Percentiles rank a stretch among this genome's conserved stretches.
Evolutionary conservation across 2,797 vertebrate species (phyloP).

Genomic region (Microtus agrestis): DNA sequence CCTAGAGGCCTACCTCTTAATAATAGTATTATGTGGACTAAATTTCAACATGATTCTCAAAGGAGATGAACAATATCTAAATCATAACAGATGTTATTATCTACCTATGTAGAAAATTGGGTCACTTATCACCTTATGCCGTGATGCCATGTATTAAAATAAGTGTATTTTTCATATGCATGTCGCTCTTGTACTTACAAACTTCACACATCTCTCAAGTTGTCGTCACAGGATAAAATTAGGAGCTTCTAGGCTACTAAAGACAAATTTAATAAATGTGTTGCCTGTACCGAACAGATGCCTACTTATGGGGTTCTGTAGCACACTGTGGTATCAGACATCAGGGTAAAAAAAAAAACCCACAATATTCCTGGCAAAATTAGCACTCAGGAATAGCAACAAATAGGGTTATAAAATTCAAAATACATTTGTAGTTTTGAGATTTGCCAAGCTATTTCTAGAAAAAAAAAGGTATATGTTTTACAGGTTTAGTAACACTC

Average conservation of each 20-base stretch:
- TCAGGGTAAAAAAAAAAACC: neutral
- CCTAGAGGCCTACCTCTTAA: neutral
- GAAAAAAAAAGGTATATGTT: neutral
- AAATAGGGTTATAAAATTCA: neutral
- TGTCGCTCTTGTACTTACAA: neutral
- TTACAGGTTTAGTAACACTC: neutral
- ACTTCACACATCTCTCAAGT: neutral
- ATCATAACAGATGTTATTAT: neutral
- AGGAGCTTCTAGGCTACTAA: neutral
- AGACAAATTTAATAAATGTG: neutral
- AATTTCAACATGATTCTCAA: neutral
- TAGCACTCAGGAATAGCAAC: neutral
- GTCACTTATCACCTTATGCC: neutral
- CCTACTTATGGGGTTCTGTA: neutral
- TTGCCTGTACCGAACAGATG: neutral
- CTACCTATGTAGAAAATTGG: neutral
- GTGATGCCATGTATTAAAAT: neutral
- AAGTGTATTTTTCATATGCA: neutral
- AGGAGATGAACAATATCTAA: neutral
- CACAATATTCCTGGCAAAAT: neutral
- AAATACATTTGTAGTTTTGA: conserved; percentile 5
- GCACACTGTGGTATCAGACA: neutral
- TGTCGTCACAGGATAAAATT: neutral
- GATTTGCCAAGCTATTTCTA: conserved; percentile 37
- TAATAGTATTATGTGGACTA: neutral